Base-by-base conservation (phyloP, 64 coral and sea anemone species). In the Montipora capricornis region DNA sequence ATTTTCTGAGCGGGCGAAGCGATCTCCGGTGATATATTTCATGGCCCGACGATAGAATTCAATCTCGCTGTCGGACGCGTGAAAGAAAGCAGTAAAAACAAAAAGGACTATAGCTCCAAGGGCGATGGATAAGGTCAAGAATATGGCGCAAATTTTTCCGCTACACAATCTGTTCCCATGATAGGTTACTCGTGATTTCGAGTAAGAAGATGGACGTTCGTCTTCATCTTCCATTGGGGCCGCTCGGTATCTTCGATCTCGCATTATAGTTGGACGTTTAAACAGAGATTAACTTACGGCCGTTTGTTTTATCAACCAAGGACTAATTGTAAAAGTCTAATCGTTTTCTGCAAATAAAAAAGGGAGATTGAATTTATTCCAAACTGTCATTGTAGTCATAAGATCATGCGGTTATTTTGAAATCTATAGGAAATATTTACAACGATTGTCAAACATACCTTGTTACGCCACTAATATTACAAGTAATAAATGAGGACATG, bases 321-420 rank as follows among this genome's bases (percentile, higher is more conserved):
- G 37, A 37, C 37, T 37, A 37, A 37, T 37, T 22, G 19, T 80
- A 10, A 8, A 22, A 80, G 60, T 17, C 44, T 60, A 67, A 29
- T 17, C 60, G 13, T 16, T 86, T 47, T 17, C 47, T 62, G 26
- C 11, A 61, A 61, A 62, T 49, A 52, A 50, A 52, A 71, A 15
- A 20, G 14, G 37, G 15, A 48, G 2, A 17, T 12, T 15, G 45
- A 78, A 78, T 4, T 78, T 19, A 78, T 17, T 11, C 17, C 44
- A 67, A 82, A 82, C 51, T 44, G 24, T 82, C 8, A 70, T 8
- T 86, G 17, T 49, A 71, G 22, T 71, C 70, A 86, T 86, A 86
- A 86, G 82, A 71, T 86, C 82, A 86, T 86, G 66, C 82, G 17
- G 45, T 86, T 86, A 71, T 86, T 73, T 86, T 22, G 9, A 68